These are phyloP conservation scores for Meloidogyne hapla DNA, from an alignment of 1,140 invertebrate species.

Conservation along the genomic window DNA sequence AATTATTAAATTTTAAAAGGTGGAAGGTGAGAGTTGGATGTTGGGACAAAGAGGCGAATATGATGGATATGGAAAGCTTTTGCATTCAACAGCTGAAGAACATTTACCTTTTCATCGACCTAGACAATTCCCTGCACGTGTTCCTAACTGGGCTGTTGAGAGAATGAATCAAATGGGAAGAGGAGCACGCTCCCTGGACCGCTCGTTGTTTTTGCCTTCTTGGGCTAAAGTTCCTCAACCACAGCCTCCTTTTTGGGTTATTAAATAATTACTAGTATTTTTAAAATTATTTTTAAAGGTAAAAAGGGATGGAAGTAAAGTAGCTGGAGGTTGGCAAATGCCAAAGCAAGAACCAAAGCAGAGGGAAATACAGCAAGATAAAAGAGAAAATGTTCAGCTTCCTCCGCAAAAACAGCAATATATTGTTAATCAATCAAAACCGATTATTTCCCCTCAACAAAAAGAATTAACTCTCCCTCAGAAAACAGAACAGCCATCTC, in stretches of 20 bases:
- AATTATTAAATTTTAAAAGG: background rate
- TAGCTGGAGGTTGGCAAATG: constrained; percentile 10
- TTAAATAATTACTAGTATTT: constrained; percentile 8
- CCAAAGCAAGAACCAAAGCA: constrained; percentile 25
- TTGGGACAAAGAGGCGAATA: constrained; percentile 26
- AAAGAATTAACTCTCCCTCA: background rate
- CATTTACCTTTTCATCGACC: constrained; percentile 5
- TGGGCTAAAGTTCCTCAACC: constrained; percentile 38
- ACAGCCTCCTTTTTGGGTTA: constrained; percentile 38
- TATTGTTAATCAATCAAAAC: background rate
- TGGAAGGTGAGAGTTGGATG: constrained; percentile 38
- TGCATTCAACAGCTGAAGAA: constrained; percentile 8
- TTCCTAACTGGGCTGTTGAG: constrained; percentile 25
- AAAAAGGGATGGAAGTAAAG: background rate
- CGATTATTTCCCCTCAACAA: background rate
- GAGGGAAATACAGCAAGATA: constrained; percentile 1
- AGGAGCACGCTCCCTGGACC: constrained; percentile 12
- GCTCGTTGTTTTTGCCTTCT: constrained; percentile 24
- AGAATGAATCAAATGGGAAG: constrained; percentile 25
- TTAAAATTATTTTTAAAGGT: background rate
- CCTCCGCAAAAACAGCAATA: constrained; percentile 14
- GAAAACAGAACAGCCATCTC: too few relatives aligned
- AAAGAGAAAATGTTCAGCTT: constrained; percentile 14
- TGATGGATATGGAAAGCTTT: background rate
- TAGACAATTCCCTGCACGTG: constrained; percentile 27